Percentiles rank a stretch among this genome's conserved stretches.
phyloP scores from a whole-genome alignment of 2,113 vertebrate species.

The Epinephelus moara region DNA sequence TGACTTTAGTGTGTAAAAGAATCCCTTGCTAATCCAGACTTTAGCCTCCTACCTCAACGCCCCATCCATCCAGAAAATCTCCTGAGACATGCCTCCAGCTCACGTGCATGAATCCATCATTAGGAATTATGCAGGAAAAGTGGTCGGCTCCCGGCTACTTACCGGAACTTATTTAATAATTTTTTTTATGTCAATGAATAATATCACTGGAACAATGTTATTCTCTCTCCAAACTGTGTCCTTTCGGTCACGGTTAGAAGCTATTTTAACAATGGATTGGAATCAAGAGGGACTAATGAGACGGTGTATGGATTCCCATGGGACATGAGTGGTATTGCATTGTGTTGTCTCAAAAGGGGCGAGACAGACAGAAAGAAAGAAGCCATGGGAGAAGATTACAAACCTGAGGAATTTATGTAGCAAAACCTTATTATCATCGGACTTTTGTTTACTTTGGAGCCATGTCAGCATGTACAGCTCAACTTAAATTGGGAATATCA shows the following conservation, averaged over 20 bases:
- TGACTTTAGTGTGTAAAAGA: slow-evolving; percentile 37
- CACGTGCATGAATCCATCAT: slow-evolving; percentile 10
- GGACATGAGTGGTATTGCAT: background rate
- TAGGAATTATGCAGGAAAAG: slow-evolving; percentile 1
- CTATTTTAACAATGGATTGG: slow-evolving; percentile 7
- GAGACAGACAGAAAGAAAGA: slow-evolving; percentile 13
- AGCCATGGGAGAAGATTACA: background rate
- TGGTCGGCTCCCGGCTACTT: background rate
- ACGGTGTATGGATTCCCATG: background rate
- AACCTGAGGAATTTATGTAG: background rate
- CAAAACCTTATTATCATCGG: background rate
- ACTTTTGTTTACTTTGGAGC: slow-evolving; percentile 13
- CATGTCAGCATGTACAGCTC: background rate
- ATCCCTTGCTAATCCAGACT: slow-evolving; percentile 53
- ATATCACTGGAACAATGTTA: background rate
- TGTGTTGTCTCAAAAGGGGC: background rate
- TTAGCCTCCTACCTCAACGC: slow-evolving; percentile 23
- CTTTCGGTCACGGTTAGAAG: background rate
- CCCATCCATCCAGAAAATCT: slow-evolving; percentile 42
- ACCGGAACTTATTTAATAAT: background rate
- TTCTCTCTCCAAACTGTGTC: background rate
- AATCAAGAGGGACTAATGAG: slow-evolving; percentile 5
- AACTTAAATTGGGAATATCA: background rate
- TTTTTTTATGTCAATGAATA: background rate
- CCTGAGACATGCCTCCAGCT: slow-evolving; percentile 13